These are phyloP conservation scores for Gasterosteus nipponicus DNA, from an alignment of 2,113 vertebrate species.

Conservation along the genomic window DNA sequence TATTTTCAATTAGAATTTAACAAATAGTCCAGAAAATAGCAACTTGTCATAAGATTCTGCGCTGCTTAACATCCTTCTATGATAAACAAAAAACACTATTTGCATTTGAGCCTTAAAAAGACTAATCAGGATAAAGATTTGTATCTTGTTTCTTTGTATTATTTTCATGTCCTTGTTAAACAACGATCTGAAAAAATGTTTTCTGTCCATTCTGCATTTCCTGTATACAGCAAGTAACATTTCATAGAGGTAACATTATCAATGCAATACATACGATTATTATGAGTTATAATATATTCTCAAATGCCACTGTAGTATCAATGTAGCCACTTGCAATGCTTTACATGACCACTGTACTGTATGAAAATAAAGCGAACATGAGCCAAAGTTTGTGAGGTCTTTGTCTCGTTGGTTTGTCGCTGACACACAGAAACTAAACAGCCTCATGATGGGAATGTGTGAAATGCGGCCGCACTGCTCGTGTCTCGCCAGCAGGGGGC, in stretches of 20 bases:
- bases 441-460: not conserved
- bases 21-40: constrained; percentile 14
- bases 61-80: constrained; percentile 45
- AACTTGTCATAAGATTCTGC: constrained; percentile 26
- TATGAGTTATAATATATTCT: constrained; percentile 60
- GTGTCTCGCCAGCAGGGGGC: constrained; percentile 48
- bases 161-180: constrained; percentile 8
- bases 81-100: constrained; percentile 20
- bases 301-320: constrained; percentile 43
- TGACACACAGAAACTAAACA: not conserved
- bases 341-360: constrained; percentile 72
- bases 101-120: constrained; percentile 14
- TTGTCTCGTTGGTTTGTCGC: constrained; percentile 1
- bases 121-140: constrained; percentile 30
- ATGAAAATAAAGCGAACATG: constrained; percentile 67
- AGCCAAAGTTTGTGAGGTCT: not conserved
- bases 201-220: constrained; percentile 15
- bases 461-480: not conserved
- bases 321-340: constrained; percentile 68
- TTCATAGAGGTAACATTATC: constrained; percentile 24
- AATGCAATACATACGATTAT: constrained; percentile 11
- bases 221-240: constrained; percentile 5
- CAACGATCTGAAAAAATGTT: constrained; percentile 34
- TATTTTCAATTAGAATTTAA: constrained; percentile 32
- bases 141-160: constrained; percentile 15